phyloP scores from a whole-genome alignment of 2,797 vertebrate species.

The Trematomus bernacchii region DNA sequence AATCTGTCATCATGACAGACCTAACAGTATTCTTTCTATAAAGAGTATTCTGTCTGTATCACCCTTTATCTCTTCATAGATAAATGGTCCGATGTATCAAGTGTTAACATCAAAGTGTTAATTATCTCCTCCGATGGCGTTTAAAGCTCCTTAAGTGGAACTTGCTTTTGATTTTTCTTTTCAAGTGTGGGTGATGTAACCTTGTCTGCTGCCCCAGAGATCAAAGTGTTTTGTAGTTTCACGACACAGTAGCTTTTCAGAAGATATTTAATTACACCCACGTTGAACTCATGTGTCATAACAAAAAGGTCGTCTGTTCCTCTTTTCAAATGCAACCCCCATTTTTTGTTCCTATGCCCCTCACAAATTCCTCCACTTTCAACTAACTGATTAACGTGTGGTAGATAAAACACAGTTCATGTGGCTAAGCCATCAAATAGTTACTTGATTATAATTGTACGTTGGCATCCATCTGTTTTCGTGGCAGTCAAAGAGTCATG shows the following conservation, averaged over 20 bases:
- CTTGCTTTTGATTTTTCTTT: conserved; percentile 31
- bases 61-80: conserved; percentile 8
- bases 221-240: conserved; percentile 62
- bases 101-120: conserved; percentile 49
- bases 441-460: conserved; percentile 15
- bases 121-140: conserved; percentile 29
- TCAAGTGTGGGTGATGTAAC: conserved; percentile 58
- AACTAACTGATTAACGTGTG: conserved; percentile 36
- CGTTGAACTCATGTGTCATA: conserved; percentile 46
- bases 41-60: background rate
- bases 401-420: conserved; percentile 30
- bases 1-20: conserved; percentile 29
- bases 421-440: conserved; percentile 22
- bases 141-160: conserved; percentile 44
- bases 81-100: conserved; percentile 29
- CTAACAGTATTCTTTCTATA: conserved; percentile 12
- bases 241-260: conserved; percentile 55
- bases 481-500: background rate
- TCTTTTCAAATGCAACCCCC: conserved; percentile 6
- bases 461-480: background rate
- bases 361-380: conserved; percentile 48
- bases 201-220: conserved; percentile 49
- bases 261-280: conserved; percentile 66
- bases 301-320: conserved; percentile 52
- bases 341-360: conserved; percentile 22